Conservation (phyloP, 2,797 vertebrate genomes). For the Syndactyla subalaris region DNA sequence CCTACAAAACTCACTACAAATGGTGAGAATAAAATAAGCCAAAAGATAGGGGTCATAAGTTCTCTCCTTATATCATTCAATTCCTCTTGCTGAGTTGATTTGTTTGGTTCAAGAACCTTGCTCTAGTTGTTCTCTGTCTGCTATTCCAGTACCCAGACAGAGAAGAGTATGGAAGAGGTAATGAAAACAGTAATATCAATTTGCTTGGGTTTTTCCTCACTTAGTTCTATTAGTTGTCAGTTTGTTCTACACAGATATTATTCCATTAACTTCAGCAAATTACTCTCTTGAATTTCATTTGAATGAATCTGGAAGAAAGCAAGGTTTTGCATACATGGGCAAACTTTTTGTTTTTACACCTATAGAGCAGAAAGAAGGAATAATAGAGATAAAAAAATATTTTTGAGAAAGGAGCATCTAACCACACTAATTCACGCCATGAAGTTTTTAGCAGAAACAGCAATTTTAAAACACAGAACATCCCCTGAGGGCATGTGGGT, state of each 20-base stretch:
- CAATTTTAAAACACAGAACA: not conserved
- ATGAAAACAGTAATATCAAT: not conserved
- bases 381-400: not conserved
- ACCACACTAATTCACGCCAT: not conserved
- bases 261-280: not conserved
- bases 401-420: not conserved
- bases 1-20: not conserved
- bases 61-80: not conserved
- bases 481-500: not conserved
- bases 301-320: not conserved
- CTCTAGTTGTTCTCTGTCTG: not conserved
- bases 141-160: not conserved
- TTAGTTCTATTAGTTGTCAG: not conserved
- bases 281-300: not conserved
- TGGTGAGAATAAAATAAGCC: not conserved
- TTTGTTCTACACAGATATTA: not conserved
- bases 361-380: not conserved
- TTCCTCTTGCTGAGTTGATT: not conserved
- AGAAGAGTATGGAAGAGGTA: not conserved
- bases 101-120: not conserved
- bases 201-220: not conserved
- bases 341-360: not conserved
- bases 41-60: not conserved
- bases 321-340: accelerated
- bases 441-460: not conserved